Percentiles rank a stretch among this genome's conserved stretches.
Evolutionary conservation across 2,888 invertebrate genomes (phyloP).

Genomic region (Uropetala carovei): DNA sequence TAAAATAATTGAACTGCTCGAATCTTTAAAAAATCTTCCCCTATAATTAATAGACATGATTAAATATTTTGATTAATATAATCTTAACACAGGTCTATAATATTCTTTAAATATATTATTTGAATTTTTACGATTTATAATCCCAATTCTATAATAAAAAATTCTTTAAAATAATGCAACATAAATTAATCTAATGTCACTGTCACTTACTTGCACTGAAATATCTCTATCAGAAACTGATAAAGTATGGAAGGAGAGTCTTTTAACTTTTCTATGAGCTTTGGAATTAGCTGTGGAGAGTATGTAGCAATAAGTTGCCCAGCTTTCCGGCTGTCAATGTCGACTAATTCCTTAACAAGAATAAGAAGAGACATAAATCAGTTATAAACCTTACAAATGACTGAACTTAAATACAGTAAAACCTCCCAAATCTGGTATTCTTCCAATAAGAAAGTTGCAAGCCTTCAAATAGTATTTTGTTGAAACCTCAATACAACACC

Average conservation of each 20-base stretch:
- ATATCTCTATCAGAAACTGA: slow-evolving; percentile 80
- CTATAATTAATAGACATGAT: too few species aligned
- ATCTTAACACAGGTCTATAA: too few species aligned
- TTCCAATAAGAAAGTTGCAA: background rate
- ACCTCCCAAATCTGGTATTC: too few species aligned
- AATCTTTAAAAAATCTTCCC: too few species aligned
- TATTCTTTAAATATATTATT: background rate
- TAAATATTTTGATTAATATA: too few species aligned
- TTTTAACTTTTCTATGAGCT: slow-evolving; percentile 75
- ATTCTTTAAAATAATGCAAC: slow-evolving; percentile 1
- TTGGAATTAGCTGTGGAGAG: slow-evolving; percentile 76
- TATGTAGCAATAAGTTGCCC: slow-evolving; percentile 80
- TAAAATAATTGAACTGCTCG: background rate
- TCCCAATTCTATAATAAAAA: background rate
- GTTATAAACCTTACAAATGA: too few species aligned
- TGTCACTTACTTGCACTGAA: slow-evolving; percentile 74
- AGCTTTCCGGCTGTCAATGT: slow-evolving; percentile 80
- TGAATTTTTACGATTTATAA: background rate
- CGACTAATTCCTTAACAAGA: slow-evolving; percentile 77
- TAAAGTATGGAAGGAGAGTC: slow-evolving; percentile 76
- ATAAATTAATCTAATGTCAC: slow-evolving; percentile 28
- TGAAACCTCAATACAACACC: background rate
- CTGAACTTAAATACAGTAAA: too few species aligned
- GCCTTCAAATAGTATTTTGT: background rate
- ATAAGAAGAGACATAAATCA: slow-evolving; percentile 29